Percentiles rank a stretch among this genome's conserved stretches.
Evolutionary conservation across 1,140 invertebrate species (phyloP).

Genomic region (Drosophila sulfurigaster): DNA sequence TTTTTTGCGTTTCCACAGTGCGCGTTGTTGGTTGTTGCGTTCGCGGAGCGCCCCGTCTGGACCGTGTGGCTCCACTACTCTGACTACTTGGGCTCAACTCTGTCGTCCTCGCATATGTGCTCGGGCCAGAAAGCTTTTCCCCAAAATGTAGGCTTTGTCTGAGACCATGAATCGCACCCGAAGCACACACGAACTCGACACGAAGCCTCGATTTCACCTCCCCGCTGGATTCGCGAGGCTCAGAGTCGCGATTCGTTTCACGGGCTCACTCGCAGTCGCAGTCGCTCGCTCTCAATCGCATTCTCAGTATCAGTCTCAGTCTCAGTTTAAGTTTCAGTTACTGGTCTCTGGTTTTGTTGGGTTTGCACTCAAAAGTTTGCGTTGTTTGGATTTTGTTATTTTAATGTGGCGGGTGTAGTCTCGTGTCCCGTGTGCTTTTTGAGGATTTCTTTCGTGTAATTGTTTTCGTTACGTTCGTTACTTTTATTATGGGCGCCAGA

Average conservation of each 20-base stretch:
- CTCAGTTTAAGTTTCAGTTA: conserved; percentile 2
- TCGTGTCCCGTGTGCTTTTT: conserved; percentile 72
- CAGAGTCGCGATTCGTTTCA: conserved; percentile 20
- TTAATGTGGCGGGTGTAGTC: conserved; percentile 64
- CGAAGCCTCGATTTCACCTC: conserved; percentile 16
- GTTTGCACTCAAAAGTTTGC: conserved; percentile 78
- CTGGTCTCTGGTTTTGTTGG: conserved; percentile 49
- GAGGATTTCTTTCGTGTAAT: conserved; percentile 79
- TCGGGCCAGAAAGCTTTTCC: conserved; percentile 71
- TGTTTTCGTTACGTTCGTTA: conserved; percentile 80
- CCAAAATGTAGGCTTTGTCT: conserved; percentile 70
- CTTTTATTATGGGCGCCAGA: conserved; percentile 76
- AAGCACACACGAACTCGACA: conserved; percentile 10
- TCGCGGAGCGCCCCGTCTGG: conserved; percentile 77
- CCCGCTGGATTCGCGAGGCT: conserved; percentile 29
- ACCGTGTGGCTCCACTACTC: conserved; percentile 82
- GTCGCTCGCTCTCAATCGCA: conserved; percentile 13
- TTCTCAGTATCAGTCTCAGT: conserved; percentile 17
- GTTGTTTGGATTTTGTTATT: conserved; percentile 82
- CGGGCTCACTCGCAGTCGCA: conserved; percentile 28
- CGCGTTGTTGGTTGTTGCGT: conserved; percentile 53
- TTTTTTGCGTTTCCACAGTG: conserved; percentile 59
- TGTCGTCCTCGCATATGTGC: conserved; percentile 56
- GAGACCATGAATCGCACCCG: conserved; percentile 16
- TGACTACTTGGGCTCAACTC: conserved; percentile 70